Percentiles rank a stretch among this genome's conserved stretches.
These are phyloP conservation scores for Diploptera punctata DNA, from an alignment of 2,888 invertebrate species.

Conservation along the genomic window DNA sequence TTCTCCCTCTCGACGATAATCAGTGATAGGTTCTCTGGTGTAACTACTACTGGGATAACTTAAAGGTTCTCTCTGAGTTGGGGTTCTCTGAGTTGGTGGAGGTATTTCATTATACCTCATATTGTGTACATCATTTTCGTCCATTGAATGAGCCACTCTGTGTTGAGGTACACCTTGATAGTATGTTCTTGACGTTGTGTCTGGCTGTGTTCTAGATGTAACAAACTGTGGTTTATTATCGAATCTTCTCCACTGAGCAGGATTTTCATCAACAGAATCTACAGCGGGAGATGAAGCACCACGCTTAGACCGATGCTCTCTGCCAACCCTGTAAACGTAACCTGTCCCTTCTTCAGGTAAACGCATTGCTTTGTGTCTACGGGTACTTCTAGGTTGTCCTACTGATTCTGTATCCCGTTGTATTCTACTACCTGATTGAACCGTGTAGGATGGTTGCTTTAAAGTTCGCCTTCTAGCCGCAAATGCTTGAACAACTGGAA, in stretches of 20 bases:
- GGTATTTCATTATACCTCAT: constrained; percentile 30
- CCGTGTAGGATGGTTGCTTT: background rate
- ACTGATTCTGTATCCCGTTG: background rate
- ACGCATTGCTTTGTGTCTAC: background rate
- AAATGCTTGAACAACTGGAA: background rate
- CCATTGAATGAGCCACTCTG: background rate
- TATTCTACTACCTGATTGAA: background rate
- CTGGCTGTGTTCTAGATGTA: constrained; percentile 5
- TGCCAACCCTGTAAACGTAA: background rate
- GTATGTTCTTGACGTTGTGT: background rate
- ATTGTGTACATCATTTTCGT: background rate
- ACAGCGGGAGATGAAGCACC: constrained; percentile 18
- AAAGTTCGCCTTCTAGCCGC: background rate
- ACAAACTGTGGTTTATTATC: constrained; percentile 25
- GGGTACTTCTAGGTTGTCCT: background rate
- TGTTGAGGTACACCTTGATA: background rate
- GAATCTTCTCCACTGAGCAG: constrained; percentile 10
- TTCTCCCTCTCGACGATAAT: background rate
- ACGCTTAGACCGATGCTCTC: background rate
- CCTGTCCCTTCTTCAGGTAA: background rate
- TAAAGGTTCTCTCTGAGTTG: background rate
- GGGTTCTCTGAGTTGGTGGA: background rate
- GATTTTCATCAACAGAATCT: constrained; percentile 31
- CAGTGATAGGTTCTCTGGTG: background rate
- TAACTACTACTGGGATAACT: constrained; percentile 1